Conservation (phyloP, 1,140 invertebrate species). For the Cyclargus thomasi region DNA sequence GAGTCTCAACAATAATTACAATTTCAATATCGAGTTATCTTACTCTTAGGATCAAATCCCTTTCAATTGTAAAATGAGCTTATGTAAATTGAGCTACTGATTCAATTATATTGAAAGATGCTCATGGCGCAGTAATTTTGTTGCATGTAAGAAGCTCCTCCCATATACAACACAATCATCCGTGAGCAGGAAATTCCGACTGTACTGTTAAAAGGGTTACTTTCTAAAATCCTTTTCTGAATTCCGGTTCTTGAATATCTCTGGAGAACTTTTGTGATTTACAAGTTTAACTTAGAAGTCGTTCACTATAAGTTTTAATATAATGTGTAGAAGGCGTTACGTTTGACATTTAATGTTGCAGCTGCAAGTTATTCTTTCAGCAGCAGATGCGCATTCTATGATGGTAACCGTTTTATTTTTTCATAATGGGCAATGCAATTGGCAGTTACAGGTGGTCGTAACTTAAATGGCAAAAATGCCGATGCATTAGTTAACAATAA, state of each 20-base stretch:
- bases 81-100: conserved; percentile 11
- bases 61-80: conserved; percentile 5
- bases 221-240: neutral
- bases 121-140: neutral
- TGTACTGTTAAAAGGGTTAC: neutral
- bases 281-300: too few species aligned
- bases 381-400: conserved; percentile 50
- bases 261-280: too few species aligned
- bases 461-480: conserved; percentile 13
- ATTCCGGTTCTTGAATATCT: too few species aligned
- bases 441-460: conserved; percentile 16
- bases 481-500: conserved; percentile 1
- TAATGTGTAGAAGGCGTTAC: conserved; percentile 19
- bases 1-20: neutral
- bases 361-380: conserved; percentile 54
- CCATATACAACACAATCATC: neutral
- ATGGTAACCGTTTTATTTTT: conserved; percentile 43
- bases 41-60: neutral
- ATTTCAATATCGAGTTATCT: neutral
- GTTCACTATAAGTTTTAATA: neutral
- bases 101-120: neutral
- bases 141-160: neutral
- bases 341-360: conserved; percentile 59
- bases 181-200: neutral
- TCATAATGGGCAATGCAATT: conserved; percentile 15